Percentiles rank a stretch among this genome's conserved stretches.
Conservation (phyloP, 2,888 invertebrate species). For the Caenorhabditis panamensis region DNA sequence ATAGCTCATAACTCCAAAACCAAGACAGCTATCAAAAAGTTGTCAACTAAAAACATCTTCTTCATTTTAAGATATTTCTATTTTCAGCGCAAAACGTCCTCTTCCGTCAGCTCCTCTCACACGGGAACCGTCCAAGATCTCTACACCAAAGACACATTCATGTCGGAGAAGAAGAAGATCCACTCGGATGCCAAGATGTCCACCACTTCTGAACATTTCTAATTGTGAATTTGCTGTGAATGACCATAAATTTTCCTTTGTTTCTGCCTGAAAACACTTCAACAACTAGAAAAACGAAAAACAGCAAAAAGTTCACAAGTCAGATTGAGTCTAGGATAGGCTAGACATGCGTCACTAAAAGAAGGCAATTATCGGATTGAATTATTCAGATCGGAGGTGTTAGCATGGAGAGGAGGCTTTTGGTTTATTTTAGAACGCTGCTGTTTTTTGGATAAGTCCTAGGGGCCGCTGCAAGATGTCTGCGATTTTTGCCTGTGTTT, state of each 20-base stretch:
- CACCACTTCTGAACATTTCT: constrained; percentile 16
- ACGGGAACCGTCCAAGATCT: constrained; percentile 46
- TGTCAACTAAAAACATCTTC: too few species aligned
- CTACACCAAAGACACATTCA: constrained; percentile 26
- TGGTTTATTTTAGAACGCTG: background rate
- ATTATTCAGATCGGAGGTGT: background rate
- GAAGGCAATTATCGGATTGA: background rate
- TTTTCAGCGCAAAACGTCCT: constrained; percentile 15
- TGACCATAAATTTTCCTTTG: constrained; percentile 14
- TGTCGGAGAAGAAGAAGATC: constrained; percentile 25
- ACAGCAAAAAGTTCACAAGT: background rate
- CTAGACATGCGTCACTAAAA: background rate
- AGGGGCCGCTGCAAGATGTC: background rate
- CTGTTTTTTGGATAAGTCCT: too few species aligned
- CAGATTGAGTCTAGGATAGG: background rate
- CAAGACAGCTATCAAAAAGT: too few species aligned
- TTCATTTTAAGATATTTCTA: too few species aligned
- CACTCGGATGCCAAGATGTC: constrained; percentile 21
- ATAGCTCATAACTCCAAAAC: too few species aligned
- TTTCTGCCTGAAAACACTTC: background rate
- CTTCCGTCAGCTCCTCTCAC: constrained; percentile 22
- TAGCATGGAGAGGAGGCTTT: background rate
- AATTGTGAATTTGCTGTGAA: too few species aligned
- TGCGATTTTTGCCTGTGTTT: too few species aligned
- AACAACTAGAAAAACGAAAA: background rate